phyloP scores from a whole-genome alignment of 2,888 invertebrate species.

The Caenorhabditis sp. region DNA sequence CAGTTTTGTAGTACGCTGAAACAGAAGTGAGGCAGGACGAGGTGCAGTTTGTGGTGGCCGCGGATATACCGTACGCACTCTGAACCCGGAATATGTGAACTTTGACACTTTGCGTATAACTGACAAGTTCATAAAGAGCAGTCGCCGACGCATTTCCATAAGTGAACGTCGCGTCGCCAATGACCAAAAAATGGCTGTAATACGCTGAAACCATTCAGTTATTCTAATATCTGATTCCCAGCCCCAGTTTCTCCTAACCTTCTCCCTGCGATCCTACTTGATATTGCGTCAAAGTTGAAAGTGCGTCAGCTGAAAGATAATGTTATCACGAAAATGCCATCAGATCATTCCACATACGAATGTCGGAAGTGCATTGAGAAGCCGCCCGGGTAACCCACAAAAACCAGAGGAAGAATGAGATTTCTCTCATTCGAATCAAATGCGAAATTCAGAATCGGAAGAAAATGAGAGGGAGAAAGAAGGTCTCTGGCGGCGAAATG shows the following conservation, averaged over 20 bases:
- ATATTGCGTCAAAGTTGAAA: constrained; percentile 40
- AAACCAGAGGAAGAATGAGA: constrained; percentile 1
- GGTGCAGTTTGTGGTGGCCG: constrained; percentile 40
- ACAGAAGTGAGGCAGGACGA: constrained; percentile 40
- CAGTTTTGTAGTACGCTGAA: constrained; percentile 36
- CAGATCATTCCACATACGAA: not conserved
- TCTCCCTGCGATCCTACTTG: constrained; percentile 37
- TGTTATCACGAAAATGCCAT: too few relatives aligned
- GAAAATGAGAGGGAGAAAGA: constrained; percentile 8
- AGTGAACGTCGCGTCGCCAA: constrained; percentile 32
- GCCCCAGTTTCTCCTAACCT: constrained; percentile 5
- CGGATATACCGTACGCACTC: constrained; percentile 24
- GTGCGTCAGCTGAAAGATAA: constrained; percentile 34
- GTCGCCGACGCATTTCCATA: constrained; percentile 24
- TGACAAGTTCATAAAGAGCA: constrained; percentile 26
- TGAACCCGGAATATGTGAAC: too few relatives aligned
- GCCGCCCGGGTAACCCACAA: not conserved
- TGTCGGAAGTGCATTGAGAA: constrained; percentile 39
- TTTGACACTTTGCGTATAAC: not conserved
- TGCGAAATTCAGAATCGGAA: not conserved
- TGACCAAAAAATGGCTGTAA: constrained; percentile 45
- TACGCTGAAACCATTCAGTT: constrained; percentile 29
- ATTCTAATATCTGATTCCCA: not conserved
- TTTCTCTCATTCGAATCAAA: not conserved
- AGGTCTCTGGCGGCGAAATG: constrained; percentile 8